Evolutionary conservation across 2,797 vertebrate genomes (phyloP).

Genomic region (Luscinia megarhynchos): DNA sequence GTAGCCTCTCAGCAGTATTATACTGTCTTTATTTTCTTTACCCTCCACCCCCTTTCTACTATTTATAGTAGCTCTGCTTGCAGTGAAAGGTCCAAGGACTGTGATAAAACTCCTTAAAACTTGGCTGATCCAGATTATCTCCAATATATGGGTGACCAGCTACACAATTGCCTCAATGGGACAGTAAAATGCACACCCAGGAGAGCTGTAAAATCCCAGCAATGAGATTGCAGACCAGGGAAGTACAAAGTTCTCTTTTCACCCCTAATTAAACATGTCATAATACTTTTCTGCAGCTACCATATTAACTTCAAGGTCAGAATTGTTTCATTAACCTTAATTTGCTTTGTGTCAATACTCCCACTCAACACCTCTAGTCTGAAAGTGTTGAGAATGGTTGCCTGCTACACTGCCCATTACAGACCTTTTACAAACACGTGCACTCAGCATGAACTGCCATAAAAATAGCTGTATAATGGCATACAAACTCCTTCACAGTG

Average conservation of each 20-base stretch:
- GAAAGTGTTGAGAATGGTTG: not conserved
- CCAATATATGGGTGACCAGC: fast-evolving
- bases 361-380: not conserved
- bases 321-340: not conserved
- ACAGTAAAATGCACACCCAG: not conserved
- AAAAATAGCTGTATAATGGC: not conserved
- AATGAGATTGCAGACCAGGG: not conserved
- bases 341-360: not conserved
- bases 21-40: not conserved
- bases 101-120: not conserved
- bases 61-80: not conserved
- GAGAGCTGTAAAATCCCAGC: not conserved
- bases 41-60: fast-evolving
- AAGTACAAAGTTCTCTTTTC: not conserved
- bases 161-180: not conserved
- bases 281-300: not conserved
- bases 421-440: not conserved
- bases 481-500: not conserved
- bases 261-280: not conserved
- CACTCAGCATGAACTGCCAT: not conserved
- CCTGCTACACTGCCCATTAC: not conserved
- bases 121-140: not conserved
- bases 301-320: not conserved
- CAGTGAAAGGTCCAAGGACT: not conserved
- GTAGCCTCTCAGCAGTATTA: not conserved